Conservation (phyloP, 2,797 vertebrate genomes). For the Champsocephalus gunnari region DNA sequence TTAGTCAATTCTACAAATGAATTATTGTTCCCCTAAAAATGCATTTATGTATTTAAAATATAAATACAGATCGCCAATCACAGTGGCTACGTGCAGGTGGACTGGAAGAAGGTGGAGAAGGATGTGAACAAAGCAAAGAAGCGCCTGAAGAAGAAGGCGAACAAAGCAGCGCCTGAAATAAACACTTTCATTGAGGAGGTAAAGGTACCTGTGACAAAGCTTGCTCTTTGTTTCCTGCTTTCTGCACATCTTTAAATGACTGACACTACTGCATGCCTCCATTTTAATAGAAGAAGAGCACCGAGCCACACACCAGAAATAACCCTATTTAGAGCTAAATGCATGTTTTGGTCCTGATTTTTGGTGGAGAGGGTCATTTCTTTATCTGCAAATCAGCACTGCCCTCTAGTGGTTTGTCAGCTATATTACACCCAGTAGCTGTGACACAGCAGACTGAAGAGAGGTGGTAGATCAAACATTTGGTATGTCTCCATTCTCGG, state of each 20-base stretch:
- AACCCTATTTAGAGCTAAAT: neutral
- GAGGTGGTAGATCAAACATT: neutral
- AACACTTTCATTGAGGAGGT: slow-evolving; percentile 97
- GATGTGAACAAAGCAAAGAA: slow-evolving; percentile 98
- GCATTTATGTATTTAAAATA: neutral
- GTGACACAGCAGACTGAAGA: slow-evolving; percentile 16
- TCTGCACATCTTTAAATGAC: neutral
- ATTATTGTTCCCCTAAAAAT: neutral
- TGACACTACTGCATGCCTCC: neutral
- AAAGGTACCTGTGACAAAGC: slow-evolving; percentile 73
- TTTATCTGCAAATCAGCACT: slow-evolving; percentile 31
- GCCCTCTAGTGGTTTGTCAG: slow-evolving; percentile 61
- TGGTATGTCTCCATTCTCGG: neutral
- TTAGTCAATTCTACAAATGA: neutral
- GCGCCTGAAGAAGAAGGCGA: slow-evolving; percentile 95
- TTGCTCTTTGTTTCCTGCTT: slow-evolving; percentile 43
- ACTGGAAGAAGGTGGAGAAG: slow-evolving; percentile 99
- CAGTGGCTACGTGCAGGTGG: slow-evolving; percentile 95
- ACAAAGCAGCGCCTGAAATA: slow-evolving; percentile 96
- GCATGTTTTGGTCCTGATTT: neutral
- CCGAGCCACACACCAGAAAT: too few species aligned
- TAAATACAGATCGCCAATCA: slow-evolving; percentile 92
- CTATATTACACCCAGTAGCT: slow-evolving; percentile 33
- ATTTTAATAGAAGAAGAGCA: neutral
- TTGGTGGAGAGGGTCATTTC: neutral